Base-by-base conservation (phyloP, 2,888 invertebrate species). In the Melanotus villosus region DNA sequence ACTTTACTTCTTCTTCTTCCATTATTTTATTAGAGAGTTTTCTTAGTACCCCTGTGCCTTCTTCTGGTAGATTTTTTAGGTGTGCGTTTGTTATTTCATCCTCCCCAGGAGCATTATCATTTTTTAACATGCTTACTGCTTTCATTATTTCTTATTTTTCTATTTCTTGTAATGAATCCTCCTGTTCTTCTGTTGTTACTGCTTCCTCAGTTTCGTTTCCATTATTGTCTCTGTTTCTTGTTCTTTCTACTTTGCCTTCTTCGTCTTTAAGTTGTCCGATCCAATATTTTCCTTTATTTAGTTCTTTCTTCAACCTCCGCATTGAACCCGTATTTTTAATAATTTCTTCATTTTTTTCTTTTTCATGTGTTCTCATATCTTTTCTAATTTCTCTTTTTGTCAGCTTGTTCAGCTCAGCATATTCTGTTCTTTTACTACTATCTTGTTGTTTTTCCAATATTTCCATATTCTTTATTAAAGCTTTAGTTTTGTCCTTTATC, bases 111-210 rank as follows among this genome's bases (percentile, higher is more conserved):
- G 36, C 9, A 6, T 36, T 36, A n/a, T 36, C 36, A 9, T 36
- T 36, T n/a, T 36, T 36, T 36, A 36, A n/a, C n/a, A 36, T 36
- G n/a, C n/a, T 36, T 36, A 36, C 2, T 5, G n/a, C n/a, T 36
- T 36, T 36, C 36, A 9, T 36, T 36, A 9, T 36, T 36, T n/a
- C 36, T 36, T 36, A 2, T 36, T 5, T n/a, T 36, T 36, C 36
- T 36, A 36, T 36, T 36, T 2, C 26, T 5, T 26, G 26, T 36
- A 36, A 36, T n/a, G 36, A 9, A 9, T 36, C n/a, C 6, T 36
- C 36, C n/a, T 36, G 36, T 36, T 36, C 36, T 9, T 36, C n/a
- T 36, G 36, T n/a, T 36, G 30, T 36, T 36, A n/a, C n/a, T n/a
- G 30, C 30, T 9, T 36, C 10, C 36, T 36, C n/a, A n/a, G 36